Conservation (phyloP, 1,140 invertebrate species). For the Rhizoglyphus robini region DNA sequence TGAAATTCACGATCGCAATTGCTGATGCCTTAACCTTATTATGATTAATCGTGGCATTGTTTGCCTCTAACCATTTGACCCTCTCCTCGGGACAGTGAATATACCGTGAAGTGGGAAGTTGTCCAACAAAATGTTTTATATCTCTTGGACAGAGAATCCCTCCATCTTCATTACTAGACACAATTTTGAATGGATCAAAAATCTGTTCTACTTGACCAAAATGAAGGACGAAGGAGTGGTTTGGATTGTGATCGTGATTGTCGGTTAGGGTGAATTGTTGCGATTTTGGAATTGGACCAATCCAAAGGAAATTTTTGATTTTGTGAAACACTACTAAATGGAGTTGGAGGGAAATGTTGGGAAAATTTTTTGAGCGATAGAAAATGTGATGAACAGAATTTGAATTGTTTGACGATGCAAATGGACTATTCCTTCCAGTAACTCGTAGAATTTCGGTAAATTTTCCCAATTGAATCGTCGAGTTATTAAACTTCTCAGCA, state of each 20-base stretch:
- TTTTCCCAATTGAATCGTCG: too few species aligned
- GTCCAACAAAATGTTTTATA: too few species aligned
- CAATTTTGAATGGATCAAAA: neutral
- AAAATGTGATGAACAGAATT: too few species aligned
- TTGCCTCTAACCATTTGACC: neutral
- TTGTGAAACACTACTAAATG: neutral
- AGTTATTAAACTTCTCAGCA: too few species aligned
- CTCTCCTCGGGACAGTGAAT: neutral
- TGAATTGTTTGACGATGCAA: too few species aligned
- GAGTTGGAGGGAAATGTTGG: conserved; percentile 22
- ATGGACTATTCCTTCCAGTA: too few species aligned
- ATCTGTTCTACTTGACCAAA: neutral
- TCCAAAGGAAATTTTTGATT: neutral
- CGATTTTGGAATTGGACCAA: too few species aligned
- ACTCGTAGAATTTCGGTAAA: too few species aligned
- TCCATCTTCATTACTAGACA: neutral
- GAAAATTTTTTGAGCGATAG: neutral
- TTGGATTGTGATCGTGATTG: too few species aligned
- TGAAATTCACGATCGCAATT: neutral
- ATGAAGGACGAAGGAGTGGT: too few species aligned
- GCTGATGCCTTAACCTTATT: too few species aligned
- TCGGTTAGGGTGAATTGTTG: too few species aligned
- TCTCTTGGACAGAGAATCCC: neutral
- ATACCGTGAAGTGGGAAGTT: conserved; percentile 8
- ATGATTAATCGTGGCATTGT: neutral